Evolutionary conservation across 2,888 invertebrate species (phyloP).

Genomic region (Scaptomyza tumidula): DNA sequence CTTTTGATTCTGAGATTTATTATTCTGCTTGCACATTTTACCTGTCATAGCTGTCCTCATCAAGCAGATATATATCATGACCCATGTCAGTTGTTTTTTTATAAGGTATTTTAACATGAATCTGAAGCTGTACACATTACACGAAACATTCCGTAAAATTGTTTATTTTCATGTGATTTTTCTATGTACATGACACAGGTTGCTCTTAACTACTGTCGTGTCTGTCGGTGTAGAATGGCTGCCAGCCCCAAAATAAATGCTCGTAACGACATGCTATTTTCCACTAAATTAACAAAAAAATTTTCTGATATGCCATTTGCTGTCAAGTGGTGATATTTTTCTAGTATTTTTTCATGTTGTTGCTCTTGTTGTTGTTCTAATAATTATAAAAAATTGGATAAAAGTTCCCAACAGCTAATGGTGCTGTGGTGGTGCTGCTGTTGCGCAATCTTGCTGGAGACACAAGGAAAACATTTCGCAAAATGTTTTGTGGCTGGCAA

Average conservation of each 20-base stretch:
- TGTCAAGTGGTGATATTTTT: constrained; percentile 54
- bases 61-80: constrained; percentile 24
- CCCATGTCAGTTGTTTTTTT: constrained; percentile 32
- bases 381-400: constrained; percentile 49
- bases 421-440: no score
- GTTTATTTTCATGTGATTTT: neutral
- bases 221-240: constrained; percentile 12
- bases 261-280: constrained; percentile 62
- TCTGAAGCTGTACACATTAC: neutral
- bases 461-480: constrained; percentile 32
- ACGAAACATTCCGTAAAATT: constrained; percentile 3
- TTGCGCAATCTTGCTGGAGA: constrained; percentile 44
- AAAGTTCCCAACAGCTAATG: constrained; percentile 15
- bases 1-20: constrained; percentile 2
- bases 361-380: neutral
- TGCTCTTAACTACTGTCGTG: constrained; percentile 15
- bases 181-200: constrained; percentile 20
- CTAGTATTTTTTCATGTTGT: constrained; percentile 12
- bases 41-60: constrained; percentile 28
- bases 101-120: constrained; percentile 20
- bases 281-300: constrained; percentile 69
- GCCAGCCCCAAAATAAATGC: constrained; percentile 42
- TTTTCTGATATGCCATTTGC: constrained; percentile 59
- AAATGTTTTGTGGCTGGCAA: constrained; percentile 40
- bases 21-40: constrained; percentile 2